phyloP scores from a whole-genome alignment of 2,113 vertebrate species.

The Festucalex cinctus region DNA sequence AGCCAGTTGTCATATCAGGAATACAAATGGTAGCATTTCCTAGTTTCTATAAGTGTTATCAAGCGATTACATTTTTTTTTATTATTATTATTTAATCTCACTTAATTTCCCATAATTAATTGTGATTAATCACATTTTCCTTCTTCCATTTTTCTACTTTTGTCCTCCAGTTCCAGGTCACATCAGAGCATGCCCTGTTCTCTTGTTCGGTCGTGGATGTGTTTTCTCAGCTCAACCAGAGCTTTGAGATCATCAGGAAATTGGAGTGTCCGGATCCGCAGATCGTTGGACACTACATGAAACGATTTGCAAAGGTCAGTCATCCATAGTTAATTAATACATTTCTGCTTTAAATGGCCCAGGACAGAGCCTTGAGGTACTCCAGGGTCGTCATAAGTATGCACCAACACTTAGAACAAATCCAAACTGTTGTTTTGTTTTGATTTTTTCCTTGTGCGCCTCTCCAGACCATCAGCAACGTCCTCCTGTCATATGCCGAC shows the following conservation, averaged over 20 bases:
- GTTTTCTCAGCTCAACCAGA: conserved; percentile 99
- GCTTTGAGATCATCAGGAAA: conserved; percentile 98
- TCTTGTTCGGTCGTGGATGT: conserved; percentile 98
- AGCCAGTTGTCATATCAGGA: conserved; percentile 37
- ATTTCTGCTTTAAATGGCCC: neutral
- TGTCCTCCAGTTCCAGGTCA: conserved; percentile 89
- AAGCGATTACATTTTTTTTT: neutral
- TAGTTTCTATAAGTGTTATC: neutral
- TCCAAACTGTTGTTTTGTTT: neutral
- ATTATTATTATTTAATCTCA: neutral
- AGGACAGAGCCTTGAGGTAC: neutral
- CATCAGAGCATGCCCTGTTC: conserved; percentile 94
- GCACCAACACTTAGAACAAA: neutral
- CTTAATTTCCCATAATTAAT: too few species aligned
- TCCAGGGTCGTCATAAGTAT: neutral
- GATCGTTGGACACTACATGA: conserved; percentile 97
- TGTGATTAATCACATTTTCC: conserved; percentile 3
- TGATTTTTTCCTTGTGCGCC: neutral
- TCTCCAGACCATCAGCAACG: conserved; percentile 93
- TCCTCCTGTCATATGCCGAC: conserved; percentile 91
- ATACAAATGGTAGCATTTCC: neutral
- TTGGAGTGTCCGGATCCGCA: conserved; percentile 95
- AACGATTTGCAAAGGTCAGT: conserved; percentile 94
- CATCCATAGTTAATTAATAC: neutral
- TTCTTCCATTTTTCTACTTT: conserved; percentile 7